These are phyloP conservation scores for Pseudomyrmex flavicornis DNA, from an alignment of 1,140 invertebrate species.

Conservation along the genomic window DNA sequence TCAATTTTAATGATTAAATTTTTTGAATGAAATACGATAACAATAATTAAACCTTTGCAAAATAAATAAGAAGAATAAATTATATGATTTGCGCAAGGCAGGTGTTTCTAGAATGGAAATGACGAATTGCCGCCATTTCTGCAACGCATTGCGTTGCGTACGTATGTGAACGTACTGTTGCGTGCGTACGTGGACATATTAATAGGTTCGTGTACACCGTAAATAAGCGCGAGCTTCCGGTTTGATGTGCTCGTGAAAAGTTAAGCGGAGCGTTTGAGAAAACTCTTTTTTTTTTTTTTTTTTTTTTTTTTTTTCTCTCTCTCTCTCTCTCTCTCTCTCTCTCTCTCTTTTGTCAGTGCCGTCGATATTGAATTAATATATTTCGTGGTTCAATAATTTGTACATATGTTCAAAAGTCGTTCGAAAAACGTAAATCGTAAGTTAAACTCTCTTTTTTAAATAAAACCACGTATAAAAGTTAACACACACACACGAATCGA, in stretches of 20 bases:
- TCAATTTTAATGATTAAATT: no score
- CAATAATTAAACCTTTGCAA: not conserved
- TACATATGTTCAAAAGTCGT: not conserved
- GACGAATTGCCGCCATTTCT: conserved; percentile 51
- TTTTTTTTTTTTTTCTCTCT: no score
- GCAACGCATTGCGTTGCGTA: conserved; percentile 8
- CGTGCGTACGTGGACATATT: conserved; percentile 28
- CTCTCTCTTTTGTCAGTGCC: not conserved
- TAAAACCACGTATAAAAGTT: not conserved
- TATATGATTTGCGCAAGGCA: not conserved
- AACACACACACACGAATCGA: not conserved
- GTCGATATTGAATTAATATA: not conserved
- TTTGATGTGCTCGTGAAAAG: conserved; percentile 52
- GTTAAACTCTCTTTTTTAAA: conserved; percentile 10
- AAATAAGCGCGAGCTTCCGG: conserved; percentile 55
- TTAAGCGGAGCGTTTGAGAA: conserved; percentile 49
- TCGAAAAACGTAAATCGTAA: not conserved
- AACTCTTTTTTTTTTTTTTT: conserved; percentile 19
- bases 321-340: not conserved
- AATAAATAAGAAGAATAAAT: not conserved
- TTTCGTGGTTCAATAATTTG: not conserved
- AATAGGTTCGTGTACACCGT: conserved; percentile 47
- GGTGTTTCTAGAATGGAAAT: conserved; percentile 24
- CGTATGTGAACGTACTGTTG: conserved; percentile 2
- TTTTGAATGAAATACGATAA: no score